phyloP scores from a whole-genome alignment of 1,140 invertebrate genomes.

The Bombus terrestris region DNA sequence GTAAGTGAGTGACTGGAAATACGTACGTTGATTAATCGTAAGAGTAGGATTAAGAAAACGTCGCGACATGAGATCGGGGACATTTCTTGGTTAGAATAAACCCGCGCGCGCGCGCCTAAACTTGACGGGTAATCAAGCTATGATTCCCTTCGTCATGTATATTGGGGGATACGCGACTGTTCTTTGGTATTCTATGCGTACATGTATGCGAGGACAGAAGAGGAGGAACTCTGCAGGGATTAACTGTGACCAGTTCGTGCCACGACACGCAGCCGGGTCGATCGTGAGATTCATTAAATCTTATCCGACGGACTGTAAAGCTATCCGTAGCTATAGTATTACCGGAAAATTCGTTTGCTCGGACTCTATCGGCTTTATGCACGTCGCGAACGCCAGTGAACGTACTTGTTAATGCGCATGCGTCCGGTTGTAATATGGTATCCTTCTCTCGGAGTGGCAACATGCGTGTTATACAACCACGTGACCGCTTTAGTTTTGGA shows the following conservation, averaged over 20 bases:
- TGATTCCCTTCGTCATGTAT: conserved; percentile 25
- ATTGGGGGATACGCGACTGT: conserved; percentile 14
- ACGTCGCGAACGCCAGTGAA: conserved; percentile 38
- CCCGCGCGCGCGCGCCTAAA: neutral
- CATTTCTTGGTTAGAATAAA: too few relatives aligned
- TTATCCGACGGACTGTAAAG: neutral
- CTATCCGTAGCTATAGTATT: neutral
- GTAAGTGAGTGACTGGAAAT: neutral
- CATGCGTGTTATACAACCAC: conserved; percentile 48
- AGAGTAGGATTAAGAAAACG: neutral
- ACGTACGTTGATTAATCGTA: neutral
- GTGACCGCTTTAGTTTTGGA: conserved; percentile 27
- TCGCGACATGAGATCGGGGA: neutral
- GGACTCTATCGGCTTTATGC: neutral
- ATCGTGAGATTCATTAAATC: conserved; percentile 59
- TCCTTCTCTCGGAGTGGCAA: conserved; percentile 16
- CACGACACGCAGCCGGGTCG: conserved; percentile 70
- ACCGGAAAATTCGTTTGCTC: neutral
- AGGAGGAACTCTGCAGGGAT: conserved; percentile 50
- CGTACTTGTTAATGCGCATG: conserved; percentile 51
- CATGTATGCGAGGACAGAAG: conserved; percentile 65
- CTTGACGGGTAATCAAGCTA: conserved; percentile 23
- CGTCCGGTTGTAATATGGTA: conserved; percentile 42
- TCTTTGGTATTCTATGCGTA: conserved; percentile 48
- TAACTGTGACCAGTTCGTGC: conserved; percentile 72